Base-by-base conservation (phyloP, 1,140 invertebrate genomes). In the Dreissena rostriformis region DNA sequence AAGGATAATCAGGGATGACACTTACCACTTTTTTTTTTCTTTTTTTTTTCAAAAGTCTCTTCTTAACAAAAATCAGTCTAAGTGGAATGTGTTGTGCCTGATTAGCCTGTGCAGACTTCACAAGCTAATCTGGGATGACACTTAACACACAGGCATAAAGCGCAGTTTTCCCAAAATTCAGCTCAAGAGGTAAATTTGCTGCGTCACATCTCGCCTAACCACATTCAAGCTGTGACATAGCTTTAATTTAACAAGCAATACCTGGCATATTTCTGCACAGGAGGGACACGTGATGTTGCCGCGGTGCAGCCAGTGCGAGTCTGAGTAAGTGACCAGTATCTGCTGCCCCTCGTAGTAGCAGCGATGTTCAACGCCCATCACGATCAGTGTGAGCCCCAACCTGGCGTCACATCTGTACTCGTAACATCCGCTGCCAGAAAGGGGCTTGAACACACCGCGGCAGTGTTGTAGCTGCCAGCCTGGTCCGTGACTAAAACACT, bases 251-350 rank as follows among this genome's bases (percentile, higher is more conserved):
- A 39, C 39, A 5, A 39, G 8, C 39, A 39, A 2, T 29, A 82
- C 80, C 72, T 74, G 49, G 57, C 80, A 82, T 24, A 82, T 55
- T 49, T 75, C 72, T 22, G 10, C 4, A 28, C 80, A 82, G 0
- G 80, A 68, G n/a, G 80, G 80, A 75, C 80, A 82, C 7, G 80
- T 82, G 5, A 82, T 82, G 57, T 82, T 82, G 8, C 80, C 80
- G 7, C 2, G n/a, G 28, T 82, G 73, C 7, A 55, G 15, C 80
- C 71, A 74, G 29, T 57, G 63, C 0, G 24, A 6, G 53, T 82
- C 80, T 19, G 49, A 24, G 68, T 82, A 75, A 15, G 53, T 22
- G 28, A 82, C 29, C 19, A 12, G 39, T 39, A 82, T 26, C 19
- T 17, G 17, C 63, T 82, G 80, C 15, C 80, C 80, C 7, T 57